Percentiles rank a stretch among this genome's conserved stretches.
Evolutionary conservation across 2,797 vertebrate genomes (phyloP).

Genomic region (Nothura maculosa): DNA sequence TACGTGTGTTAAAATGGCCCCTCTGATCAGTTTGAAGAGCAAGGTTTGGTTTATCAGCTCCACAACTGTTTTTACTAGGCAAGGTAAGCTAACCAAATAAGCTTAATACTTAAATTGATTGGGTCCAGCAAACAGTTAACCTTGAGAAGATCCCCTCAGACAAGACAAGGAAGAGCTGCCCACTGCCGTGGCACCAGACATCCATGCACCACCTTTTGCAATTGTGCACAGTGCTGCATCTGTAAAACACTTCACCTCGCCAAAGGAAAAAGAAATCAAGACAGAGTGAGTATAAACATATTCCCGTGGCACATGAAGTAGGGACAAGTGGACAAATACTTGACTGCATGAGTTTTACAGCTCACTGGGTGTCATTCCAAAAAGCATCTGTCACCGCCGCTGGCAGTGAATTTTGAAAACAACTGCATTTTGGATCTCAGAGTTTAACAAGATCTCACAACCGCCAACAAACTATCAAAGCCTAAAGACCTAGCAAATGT

Average conservation of each 20-base stretch:
- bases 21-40: not conserved
- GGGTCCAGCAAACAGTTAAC: not conserved
- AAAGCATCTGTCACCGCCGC: slow-evolving; percentile 56
- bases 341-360: slow-evolving; percentile 55
- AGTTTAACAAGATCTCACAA: slow-evolving; percentile 13
- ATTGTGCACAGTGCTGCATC: not conserved
- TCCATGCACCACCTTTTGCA: not conserved
- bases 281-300: slow-evolving; percentile 57
- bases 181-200: not conserved
- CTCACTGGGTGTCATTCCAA: slow-evolving; percentile 51
- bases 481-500: not conserved
- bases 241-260: slow-evolving; percentile 35
- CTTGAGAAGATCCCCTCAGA: not conserved
- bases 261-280: not conserved
- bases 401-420: slow-evolving; percentile 51
- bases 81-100: not conserved
- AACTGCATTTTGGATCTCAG: slow-evolving; percentile 33
- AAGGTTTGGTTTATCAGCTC: accelerated
- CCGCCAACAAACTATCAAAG: not conserved
- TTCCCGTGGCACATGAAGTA: slow-evolving; percentile 34
- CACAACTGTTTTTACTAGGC: not conserved
- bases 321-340: slow-evolving; percentile 58
- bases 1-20: not conserved
- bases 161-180: not conserved
- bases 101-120: not conserved